A percentile compares a stretch with the other conserved stretches of the same genome.
These are phyloP conservation scores for Crypturellus undulatus DNA, from an alignment of 2,113 vertebrate species.

Conservation along the genomic window DNA sequence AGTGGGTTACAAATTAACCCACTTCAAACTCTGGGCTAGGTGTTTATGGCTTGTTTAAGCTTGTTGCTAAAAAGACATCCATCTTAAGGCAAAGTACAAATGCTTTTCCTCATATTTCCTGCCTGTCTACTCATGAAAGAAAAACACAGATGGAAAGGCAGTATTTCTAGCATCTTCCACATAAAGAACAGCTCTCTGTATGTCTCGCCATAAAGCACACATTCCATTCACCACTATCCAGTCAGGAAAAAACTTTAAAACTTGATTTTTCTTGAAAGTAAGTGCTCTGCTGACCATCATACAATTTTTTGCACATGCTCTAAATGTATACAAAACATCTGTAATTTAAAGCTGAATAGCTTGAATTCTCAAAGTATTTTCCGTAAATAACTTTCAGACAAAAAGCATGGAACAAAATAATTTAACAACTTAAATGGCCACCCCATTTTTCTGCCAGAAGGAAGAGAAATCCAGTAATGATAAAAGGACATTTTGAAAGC, in stretches of 20 bases:
- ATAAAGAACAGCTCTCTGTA: neutral
- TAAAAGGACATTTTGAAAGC: slow-evolving; percentile 13
- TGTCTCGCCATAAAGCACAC: neutral
- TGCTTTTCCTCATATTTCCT: neutral
- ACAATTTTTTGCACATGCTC: neutral
- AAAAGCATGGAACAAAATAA: neutral
- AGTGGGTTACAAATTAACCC: no score
- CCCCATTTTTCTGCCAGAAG: neutral
- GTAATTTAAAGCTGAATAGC: slow-evolving; percentile 1
- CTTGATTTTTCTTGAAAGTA: neutral
- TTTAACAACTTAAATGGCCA: neutral
- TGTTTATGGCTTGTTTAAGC: neutral
- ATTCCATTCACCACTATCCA: neutral
- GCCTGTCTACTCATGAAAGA: neutral
- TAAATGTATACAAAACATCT: slow-evolving; percentile 12
- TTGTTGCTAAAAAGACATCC: neutral
- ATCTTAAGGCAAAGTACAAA: neutral
- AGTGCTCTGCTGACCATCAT: neutral
- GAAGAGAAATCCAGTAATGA: neutral
- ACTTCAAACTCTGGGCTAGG: neutral
- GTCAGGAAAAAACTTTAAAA: neutral
- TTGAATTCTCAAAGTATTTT: neutral
- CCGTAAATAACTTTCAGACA: neutral
- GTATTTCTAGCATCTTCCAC: neutral
- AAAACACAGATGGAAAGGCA: neutral